Evolutionary conservation across 2,113 vertebrate species (phyloP).

Genomic region (Acrocephalus arundinaceus): DNA sequence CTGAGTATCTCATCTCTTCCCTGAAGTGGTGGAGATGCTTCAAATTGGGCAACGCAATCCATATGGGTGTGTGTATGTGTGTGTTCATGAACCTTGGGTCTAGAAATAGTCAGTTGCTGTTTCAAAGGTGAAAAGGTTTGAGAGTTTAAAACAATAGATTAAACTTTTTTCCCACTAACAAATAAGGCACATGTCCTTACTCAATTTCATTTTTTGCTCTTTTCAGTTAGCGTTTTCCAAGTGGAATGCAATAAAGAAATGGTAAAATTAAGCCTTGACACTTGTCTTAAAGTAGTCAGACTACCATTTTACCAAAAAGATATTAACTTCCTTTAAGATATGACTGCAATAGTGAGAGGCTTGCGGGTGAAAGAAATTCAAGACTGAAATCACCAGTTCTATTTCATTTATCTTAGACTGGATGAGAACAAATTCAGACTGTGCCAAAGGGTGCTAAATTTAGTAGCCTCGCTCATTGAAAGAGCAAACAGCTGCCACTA

Average conservation of each 20-base stretch:
- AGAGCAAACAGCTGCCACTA: conserved; percentile 31
- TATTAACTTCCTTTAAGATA: not conserved
- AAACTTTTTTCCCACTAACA: not conserved
- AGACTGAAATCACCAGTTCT: not conserved
- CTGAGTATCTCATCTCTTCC: not conserved
- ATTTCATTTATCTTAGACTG: not conserved
- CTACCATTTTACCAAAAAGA: not conserved
- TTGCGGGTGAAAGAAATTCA: not conserved
- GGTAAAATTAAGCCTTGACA: not conserved
- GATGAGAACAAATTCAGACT: not conserved
- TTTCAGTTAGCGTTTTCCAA: not conserved
- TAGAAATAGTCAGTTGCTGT: not conserved
- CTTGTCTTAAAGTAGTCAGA: not conserved
- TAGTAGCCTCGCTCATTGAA: not conserved
- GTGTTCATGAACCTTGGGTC: not conserved
- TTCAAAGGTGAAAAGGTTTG: not conserved
- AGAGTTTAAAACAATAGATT: not conserved
- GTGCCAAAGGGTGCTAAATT: conserved; percentile 9
- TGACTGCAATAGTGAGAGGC: not conserved
- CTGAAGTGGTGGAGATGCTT: not conserved
- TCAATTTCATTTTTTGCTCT: not conserved
- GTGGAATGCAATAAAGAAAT: not conserved
- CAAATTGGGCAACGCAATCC: not conserved
- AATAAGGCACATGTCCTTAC: not conserved
- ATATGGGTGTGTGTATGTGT: not conserved